Percentiles rank a stretch among this genome's conserved stretches.
Evolutionary conservation across 2,888 invertebrate species (phyloP).

Genomic region (Agrochola lota): DNA sequence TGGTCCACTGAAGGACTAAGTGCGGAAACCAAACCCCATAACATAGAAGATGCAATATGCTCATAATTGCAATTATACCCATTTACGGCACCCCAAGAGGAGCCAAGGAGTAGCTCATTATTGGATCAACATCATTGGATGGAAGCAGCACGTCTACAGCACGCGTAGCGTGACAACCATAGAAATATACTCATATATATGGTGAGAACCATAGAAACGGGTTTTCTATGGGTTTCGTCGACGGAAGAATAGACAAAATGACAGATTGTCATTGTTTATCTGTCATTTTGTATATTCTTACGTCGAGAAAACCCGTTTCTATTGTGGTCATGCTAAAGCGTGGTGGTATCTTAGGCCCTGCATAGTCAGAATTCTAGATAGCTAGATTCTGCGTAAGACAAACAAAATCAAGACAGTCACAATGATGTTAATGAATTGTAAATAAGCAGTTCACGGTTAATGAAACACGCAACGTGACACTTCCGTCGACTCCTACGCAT

Average conservation of each 20-base stretch:
- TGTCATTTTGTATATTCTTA: too few relatives aligned
- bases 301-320: too few relatives aligned
- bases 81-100: neutral
- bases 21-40: too few relatives aligned
- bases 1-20: too few relatives aligned
- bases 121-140: neutral
- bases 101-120: neutral
- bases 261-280: too few relatives aligned
- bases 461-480: constrained; percentile 75
- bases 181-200: too few relatives aligned
- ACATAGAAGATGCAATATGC: too few relatives aligned
- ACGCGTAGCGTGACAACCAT: too few relatives aligned
- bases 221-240: too few relatives aligned
- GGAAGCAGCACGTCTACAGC: neutral
- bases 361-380: constrained; percentile 2
- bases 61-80: neutral
- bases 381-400: constrained; percentile 30
- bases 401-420: constrained; percentile 51
- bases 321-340: too few relatives aligned
- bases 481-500: constrained; percentile 64
- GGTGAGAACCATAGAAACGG: too few relatives aligned
- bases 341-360: neutral
- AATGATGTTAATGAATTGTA: constrained; percentile 63
- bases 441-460: constrained; percentile 66
- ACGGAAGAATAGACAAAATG: too few relatives aligned